phyloP scores from a whole-genome alignment of 2,797 vertebrate genomes.

The Chaunax sp. region DNA sequence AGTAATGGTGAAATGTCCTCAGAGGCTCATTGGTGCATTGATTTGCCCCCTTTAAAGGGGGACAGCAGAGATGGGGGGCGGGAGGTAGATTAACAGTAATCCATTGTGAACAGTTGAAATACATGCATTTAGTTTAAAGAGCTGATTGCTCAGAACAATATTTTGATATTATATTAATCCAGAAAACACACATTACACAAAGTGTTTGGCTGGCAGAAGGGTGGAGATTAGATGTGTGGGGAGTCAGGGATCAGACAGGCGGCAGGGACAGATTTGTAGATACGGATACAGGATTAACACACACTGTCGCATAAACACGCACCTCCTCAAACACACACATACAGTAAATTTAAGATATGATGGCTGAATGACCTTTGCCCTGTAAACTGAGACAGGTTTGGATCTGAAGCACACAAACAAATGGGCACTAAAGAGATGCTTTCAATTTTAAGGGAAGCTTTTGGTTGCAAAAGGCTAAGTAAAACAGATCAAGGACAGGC shows the following conservation, averaged over 20 bases:
- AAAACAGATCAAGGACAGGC: slow-evolving; percentile 24
- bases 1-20: slow-evolving; percentile 43
- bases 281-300: slow-evolving; percentile 69
- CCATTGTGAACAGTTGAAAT: slow-evolving; percentile 4
- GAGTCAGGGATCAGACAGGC: slow-evolving; percentile 70
- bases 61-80: too few species aligned
- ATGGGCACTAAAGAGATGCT: slow-evolving; percentile 1
- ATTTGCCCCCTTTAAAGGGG: slow-evolving; percentile 40
- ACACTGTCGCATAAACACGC: slow-evolving; percentile 17
- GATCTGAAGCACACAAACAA: slow-evolving; percentile 17
- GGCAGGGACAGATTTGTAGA: slow-evolving; percentile 67
- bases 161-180: slow-evolving; percentile 40
- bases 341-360: slow-evolving; percentile 36
- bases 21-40: slow-evolving; percentile 46
- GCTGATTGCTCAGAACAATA: slow-evolving; percentile 7
- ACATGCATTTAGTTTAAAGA: neutral
- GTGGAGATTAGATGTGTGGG: slow-evolving; percentile 66
- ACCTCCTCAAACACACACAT: slow-evolving; percentile 27
- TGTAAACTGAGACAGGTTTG: slow-evolving; percentile 30
- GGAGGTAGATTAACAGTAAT: slow-evolving; percentile 30
- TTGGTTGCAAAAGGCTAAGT: neutral
- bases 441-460: slow-evolving; percentile 10
- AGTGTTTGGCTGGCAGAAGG: slow-evolving; percentile 39
- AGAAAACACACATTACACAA: slow-evolving; percentile 8
- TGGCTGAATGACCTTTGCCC: slow-evolving; percentile 60